Percentiles rank a stretch among this genome's conserved stretches.
Evolutionary conservation across 2,797 vertebrate species (phyloP).

Genomic region (Neopelma chrysocephalum): DNA sequence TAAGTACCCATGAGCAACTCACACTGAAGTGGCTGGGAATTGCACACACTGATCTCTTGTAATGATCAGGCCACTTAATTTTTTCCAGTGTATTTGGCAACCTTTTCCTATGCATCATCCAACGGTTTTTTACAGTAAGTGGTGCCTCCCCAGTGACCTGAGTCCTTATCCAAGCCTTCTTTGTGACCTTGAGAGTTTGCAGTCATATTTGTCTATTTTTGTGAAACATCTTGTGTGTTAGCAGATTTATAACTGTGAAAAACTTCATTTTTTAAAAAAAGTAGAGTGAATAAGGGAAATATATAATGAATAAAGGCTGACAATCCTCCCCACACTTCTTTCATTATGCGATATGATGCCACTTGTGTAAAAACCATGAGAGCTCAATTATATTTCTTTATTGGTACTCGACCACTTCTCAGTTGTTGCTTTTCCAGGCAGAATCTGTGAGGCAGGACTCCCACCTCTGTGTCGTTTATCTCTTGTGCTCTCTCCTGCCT

Average conservation of each 20-base stretch:
- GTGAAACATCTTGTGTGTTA: not conserved
- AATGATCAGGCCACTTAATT: not conserved
- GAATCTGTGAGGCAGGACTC: not conserved
- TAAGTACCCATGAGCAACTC: not conserved
- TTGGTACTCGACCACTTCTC: not conserved
- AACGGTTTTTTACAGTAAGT: not conserved
- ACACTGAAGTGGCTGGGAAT: not conserved
- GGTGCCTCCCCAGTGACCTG: not conserved
- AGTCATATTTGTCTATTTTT: not conserved
- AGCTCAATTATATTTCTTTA: not conserved
- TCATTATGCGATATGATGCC: not conserved
- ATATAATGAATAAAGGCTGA: not conserved
- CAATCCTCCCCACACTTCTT: not conserved
- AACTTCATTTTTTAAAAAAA: not conserved
- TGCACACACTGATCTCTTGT: not conserved
- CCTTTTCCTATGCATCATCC: not conserved
- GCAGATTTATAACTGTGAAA: not conserved
- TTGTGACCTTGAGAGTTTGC: not conserved
- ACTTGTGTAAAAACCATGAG: not conserved
- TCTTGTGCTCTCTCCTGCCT: not conserved
- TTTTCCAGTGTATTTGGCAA: conserved; percentile 14
- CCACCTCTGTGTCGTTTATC: not conserved
- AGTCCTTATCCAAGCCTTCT: not conserved
- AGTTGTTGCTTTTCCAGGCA: not conserved
- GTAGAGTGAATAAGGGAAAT: not conserved